Conservation (phyloP, 2,113 vertebrate species). For the Telmatochromis brichardi region DNA sequence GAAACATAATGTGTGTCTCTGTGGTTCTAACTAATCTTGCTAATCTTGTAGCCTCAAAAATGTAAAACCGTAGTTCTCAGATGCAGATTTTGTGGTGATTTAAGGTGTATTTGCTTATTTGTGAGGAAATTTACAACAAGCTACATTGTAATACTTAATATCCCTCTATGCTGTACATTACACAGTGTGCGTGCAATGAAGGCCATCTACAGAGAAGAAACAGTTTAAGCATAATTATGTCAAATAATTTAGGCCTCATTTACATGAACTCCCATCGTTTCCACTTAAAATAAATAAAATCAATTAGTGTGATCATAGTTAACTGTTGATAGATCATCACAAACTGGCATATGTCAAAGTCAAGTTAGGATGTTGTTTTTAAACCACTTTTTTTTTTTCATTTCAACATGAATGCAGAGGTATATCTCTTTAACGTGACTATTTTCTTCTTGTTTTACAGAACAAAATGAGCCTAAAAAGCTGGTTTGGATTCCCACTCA, state of each 20-base stretch:
- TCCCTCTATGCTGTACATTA: neutral
- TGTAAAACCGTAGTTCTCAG: neutral
- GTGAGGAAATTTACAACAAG: fast-evolving
- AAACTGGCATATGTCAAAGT: neutral
- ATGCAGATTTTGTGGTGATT: fast-evolving
- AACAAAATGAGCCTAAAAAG: neutral
- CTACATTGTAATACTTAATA: fast-evolving
- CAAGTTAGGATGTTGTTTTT: fast-evolving
- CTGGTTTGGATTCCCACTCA: fast-evolving
- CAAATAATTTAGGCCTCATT: neutral
- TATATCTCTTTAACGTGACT: fast-evolving
- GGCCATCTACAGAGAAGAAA: neutral
- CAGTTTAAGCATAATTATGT: neutral
- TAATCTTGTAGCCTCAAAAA: fast-evolving
- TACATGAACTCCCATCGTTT: fast-evolving
- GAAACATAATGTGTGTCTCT: neutral
- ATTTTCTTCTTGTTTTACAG: fast-evolving
- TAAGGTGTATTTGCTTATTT: neutral
- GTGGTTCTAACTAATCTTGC: neutral
- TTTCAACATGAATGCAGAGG: neutral
- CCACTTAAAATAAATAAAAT: neutral
- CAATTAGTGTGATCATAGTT: fast-evolving
- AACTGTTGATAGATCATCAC: neutral
- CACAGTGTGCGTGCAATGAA: neutral
- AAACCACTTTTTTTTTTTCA: neutral